Percentiles rank a stretch among this genome's conserved stretches.
These are phyloP conservation scores for Fulica atra DNA, from an alignment of 2,113 vertebrate genomes.

Conservation along the genomic window DNA sequence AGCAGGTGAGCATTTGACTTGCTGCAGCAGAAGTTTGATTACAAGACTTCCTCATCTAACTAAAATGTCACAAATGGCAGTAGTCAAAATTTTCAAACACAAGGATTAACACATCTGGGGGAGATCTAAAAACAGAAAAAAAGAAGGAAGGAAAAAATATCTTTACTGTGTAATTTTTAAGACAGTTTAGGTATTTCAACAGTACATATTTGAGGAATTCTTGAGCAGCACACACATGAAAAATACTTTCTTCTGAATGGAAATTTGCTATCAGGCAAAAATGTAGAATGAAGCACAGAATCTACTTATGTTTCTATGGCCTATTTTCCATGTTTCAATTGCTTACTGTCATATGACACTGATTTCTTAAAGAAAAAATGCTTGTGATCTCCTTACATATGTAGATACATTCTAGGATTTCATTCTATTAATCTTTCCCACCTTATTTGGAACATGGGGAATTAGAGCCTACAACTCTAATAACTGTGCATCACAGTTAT, in stretches of 20 bases:
- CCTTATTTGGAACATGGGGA: background rate
- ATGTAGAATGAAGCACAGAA: background rate
- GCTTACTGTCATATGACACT: background rate
- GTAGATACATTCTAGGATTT: background rate
- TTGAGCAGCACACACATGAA: background rate
- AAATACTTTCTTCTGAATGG: background rate
- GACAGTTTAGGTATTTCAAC: background rate
- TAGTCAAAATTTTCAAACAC: background rate
- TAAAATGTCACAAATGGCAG: background rate
- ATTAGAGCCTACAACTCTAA: background rate
- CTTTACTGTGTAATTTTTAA: background rate
- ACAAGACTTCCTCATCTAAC: background rate
- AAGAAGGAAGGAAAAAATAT: background rate
- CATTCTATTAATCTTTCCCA: background rate
- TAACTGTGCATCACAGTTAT: background rate
- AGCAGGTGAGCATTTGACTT: background rate
- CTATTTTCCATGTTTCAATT: background rate
- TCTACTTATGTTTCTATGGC: background rate
- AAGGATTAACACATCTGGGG: background rate
- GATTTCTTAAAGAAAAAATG: background rate
- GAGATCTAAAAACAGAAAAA: background rate
- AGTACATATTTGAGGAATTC: background rate
- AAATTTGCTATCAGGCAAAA: background rate
- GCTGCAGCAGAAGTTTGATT: background rate
- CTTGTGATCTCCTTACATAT: background rate